These are phyloP conservation scores for Pogonomyrmex barbatus DNA, from an alignment of 1,140 invertebrate species.

Conservation along the genomic window DNA sequence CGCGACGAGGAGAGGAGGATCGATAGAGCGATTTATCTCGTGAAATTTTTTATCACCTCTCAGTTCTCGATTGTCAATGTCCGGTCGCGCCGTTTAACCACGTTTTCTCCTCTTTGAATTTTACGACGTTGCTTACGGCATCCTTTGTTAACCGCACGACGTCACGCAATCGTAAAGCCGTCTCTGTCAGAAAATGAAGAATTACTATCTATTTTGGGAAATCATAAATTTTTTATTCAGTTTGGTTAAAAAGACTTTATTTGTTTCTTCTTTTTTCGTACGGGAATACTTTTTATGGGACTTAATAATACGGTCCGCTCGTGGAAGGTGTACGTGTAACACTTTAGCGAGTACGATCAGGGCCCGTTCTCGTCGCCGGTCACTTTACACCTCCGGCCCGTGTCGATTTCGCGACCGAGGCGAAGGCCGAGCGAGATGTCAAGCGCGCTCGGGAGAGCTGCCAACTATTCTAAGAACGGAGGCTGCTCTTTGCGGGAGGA, in stretches of 20 bases:
- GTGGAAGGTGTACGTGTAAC: neutral
- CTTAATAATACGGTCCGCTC: neutral
- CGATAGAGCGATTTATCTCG: neutral
- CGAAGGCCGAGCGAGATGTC: conserved; percentile 62
- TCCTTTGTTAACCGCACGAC: neutral
- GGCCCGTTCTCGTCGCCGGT: conserved; percentile 17
- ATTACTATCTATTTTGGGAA: neutral
- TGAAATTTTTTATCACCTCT: neutral
- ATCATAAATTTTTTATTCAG: too few species aligned
- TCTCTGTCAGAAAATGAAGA: neutral
- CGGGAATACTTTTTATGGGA: neutral
- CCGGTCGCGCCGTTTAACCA: neutral
- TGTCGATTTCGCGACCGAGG: conserved; percentile 63
- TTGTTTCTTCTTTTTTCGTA: neutral
- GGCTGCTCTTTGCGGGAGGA: conserved; percentile 81
- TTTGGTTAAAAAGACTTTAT: neutral
- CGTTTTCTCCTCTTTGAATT: neutral
- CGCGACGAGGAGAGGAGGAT: neutral
- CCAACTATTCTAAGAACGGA: conserved; percentile 82
- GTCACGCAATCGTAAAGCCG: neutral
- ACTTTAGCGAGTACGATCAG: conserved; percentile 21
- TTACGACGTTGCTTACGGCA: neutral
- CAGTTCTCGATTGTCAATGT: neutral
- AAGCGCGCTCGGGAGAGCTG: conserved; percentile 57
- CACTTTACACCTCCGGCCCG: conserved; percentile 52